These are phyloP conservation scores for Ictalurus punctatus DNA, from an alignment of 2,113 vertebrate genomes.

Conservation along the genomic window DNA sequence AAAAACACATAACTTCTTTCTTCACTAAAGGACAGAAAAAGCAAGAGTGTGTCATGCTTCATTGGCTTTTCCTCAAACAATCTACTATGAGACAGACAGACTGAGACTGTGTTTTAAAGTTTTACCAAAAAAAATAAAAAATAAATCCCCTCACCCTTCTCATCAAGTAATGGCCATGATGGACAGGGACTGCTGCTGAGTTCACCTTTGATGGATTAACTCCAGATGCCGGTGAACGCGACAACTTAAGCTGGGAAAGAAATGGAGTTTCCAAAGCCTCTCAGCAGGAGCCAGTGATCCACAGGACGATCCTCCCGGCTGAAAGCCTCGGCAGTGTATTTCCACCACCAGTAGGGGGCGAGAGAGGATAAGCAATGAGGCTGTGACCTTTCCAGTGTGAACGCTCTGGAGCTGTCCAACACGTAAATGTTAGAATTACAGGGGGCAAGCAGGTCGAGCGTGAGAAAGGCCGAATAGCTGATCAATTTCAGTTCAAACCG, in stretches of 20 bases:
- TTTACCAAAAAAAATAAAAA: too few species aligned
- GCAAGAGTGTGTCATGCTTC: neutral
- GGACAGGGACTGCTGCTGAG: constrained; percentile 31
- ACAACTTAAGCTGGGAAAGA: constrained; percentile 33
- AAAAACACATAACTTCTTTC: neutral
- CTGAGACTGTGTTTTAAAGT: neutral
- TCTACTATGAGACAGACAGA: neutral
- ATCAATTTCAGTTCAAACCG: constrained; percentile 28
- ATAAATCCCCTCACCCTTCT: constrained; percentile 50
- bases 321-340: constrained; percentile 11
- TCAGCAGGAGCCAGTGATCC: neutral
- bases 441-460: neutral
- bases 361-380: constrained; percentile 77
- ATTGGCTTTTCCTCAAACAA: neutral
- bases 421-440: neutral
- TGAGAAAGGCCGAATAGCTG: constrained; percentile 17
- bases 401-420: neutral
- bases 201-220: constrained; percentile 56
- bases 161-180: constrained; percentile 43
- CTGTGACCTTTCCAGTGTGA: constrained; percentile 65
- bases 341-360: constrained; percentile 80
- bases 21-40: neutral
- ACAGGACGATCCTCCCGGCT: neutral
- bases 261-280: constrained; percentile 35
- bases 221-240: constrained; percentile 47